Evolutionary conservation across 2,113 vertebrate species (phyloP).

Genomic region (Rhizomys pruinosus): DNA sequence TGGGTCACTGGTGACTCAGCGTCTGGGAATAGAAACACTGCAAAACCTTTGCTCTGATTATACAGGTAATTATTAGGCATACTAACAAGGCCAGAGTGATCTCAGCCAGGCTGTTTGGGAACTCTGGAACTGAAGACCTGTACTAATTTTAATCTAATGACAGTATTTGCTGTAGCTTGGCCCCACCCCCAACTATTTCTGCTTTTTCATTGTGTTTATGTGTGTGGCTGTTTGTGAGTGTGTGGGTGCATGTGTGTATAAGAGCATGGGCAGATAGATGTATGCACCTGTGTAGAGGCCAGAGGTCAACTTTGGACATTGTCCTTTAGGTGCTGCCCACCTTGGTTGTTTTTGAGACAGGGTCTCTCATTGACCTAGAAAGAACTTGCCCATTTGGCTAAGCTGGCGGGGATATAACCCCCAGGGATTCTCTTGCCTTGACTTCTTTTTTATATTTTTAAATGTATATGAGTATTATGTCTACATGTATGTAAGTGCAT

Average conservation of each 20-base stretch:
- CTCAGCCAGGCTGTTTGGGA: constrained; percentile 48
- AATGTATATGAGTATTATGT: too few relatives aligned
- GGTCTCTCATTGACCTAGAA: not conserved
- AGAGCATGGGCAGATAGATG: not conserved
- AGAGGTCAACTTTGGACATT: not conserved
- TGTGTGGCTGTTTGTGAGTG: not conserved
- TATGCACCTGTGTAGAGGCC: not conserved
- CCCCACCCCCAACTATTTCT: not conserved
- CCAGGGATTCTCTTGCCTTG: not conserved
- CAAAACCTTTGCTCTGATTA: constrained; percentile 72
- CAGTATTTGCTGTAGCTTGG: not conserved
- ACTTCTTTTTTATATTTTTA: too few relatives aligned
- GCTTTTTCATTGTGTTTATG: not conserved
- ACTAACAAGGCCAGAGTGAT: constrained; percentile 56
- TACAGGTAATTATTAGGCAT: constrained; percentile 65
- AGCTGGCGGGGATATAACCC: not conserved
- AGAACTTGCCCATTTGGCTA: not conserved
- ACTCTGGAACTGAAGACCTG: constrained; percentile 46
- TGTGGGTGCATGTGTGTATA: not conserved
- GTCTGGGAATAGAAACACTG: constrained; percentile 71
- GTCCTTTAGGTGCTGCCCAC: not conserved
- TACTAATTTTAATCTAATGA: constrained; percentile 47
- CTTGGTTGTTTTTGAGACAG: not conserved
- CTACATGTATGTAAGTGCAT: too few relatives aligned
- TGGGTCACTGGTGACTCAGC: constrained; percentile 70